Percentiles rank a stretch among this genome's conserved stretches.
Conservation (phyloP, 2,113 vertebrate species). For the Excalfactoria chinensis region DNA sequence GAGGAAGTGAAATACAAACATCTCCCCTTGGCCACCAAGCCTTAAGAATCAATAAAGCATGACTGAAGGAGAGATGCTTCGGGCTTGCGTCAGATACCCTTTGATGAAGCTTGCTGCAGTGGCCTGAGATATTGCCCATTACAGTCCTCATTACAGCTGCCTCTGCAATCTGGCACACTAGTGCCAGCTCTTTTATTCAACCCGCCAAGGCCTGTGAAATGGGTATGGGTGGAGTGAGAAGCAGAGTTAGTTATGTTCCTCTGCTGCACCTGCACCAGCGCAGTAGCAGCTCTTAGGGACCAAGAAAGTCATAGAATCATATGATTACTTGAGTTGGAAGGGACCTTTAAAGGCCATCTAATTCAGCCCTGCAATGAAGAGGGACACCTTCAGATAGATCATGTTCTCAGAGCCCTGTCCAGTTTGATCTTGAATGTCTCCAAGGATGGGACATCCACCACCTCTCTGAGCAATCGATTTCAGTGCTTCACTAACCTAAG, state of each 20-base stretch:
- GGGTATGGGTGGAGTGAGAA: not conserved
- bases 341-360: too few relatives aligned
- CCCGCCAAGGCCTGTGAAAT: not conserved
- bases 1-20: not conserved
- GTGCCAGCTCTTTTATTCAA: not conserved
- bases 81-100: not conserved
- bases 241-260: not conserved
- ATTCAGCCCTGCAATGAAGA: too few relatives aligned
- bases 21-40: not conserved
- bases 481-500: not conserved
- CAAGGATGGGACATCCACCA: not conserved
- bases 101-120: not conserved
- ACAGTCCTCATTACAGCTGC: not conserved
- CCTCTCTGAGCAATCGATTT: not conserved
- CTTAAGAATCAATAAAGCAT: not conserved
- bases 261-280: rapidly evolving
- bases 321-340: too few relatives aligned
- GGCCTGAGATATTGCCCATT: not conserved
- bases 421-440: not conserved
- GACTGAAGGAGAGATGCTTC: not conserved
- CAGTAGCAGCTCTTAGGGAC: not conserved
- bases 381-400: too few relatives aligned
- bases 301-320: too few relatives aligned
- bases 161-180: not conserved
- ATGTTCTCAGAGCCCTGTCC: not conserved